Conservation (phyloP, 2,797 vertebrate species). For the Pagetopsis macropterus region DNA sequence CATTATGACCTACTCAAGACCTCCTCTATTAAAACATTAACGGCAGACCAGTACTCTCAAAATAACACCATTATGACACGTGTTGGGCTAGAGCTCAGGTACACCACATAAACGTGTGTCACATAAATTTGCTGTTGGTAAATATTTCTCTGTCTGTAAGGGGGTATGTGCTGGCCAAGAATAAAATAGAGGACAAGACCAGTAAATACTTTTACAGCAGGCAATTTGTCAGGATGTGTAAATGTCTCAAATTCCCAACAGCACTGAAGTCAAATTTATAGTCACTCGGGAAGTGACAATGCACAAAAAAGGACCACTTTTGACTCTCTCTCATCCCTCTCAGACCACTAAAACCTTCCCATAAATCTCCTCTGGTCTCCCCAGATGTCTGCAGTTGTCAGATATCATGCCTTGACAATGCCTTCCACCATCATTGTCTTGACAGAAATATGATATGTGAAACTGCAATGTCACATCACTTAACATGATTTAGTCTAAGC, state of each 20-base stretch:
- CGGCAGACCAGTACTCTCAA: slow-evolving; percentile 40
- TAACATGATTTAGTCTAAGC: slow-evolving; percentile 95
- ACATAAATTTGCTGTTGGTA: slow-evolving; percentile 74
- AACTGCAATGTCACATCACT: slow-evolving; percentile 97
- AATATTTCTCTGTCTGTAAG: slow-evolving; percentile 69
- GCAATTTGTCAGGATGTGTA: slow-evolving; percentile 86
- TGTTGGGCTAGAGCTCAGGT: slow-evolving; percentile 60
- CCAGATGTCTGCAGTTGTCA: slow-evolving; percentile 92
- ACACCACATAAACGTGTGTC: slow-evolving; percentile 62
- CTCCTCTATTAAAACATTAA: slow-evolving; percentile 70
- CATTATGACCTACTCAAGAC: slow-evolving; percentile 62
- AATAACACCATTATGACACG: slow-evolving; percentile 60
- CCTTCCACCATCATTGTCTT: slow-evolving; percentile 95
- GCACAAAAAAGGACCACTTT: slow-evolving; percentile 94
- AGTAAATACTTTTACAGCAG: slow-evolving; percentile 84
- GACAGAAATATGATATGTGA: slow-evolving; percentile 98
- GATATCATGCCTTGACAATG: slow-evolving; percentile 94
- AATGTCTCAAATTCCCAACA: slow-evolving; percentile 91
- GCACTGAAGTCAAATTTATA: slow-evolving; percentile 92
- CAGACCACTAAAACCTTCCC: slow-evolving; percentile 89
- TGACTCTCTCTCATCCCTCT: slow-evolving; percentile 84
- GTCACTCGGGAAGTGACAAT: slow-evolving; percentile 93
- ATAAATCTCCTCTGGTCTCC: slow-evolving; percentile 90
- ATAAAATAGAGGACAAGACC: slow-evolving; percentile 71
- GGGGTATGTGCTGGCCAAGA: slow-evolving; percentile 59